Base-by-base conservation (phyloP, 2,797 vertebrate genomes). In the Pangasius krempfi region DNA sequence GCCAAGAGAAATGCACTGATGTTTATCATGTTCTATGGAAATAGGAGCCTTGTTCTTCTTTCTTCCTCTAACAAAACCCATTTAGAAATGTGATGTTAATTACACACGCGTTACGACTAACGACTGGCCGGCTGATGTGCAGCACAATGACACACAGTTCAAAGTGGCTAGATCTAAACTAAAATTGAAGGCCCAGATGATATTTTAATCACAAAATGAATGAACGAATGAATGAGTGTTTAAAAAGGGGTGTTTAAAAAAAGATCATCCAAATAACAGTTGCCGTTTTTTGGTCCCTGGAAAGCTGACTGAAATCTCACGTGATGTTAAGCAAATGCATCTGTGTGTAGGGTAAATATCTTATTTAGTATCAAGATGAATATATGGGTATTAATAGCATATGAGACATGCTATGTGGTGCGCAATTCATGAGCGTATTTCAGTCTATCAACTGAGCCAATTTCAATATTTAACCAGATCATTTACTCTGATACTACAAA, bases 1-100 rank as follows among this genome's bases (percentile, higher is more conserved):
- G 94, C 94, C 94, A 94, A 94, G 92, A 89, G 89, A 89, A 96
- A 95, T 94, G 94, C 94, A 93, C 94, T 94, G 94, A 95, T 95
- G 93, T 96, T 95, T 95, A 95, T 96, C 93, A 92, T 91, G 92
- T 93, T 92, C 88, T 68, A 87, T 86, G 92, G 93, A 94, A 92
- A 93, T 91, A 85, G 92, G 93, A 93, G 94, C 91, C 87, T 88
- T 88, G 84, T 83, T 80, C 89, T 91, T 93, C 93, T 93, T 92
- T 93, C 90, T 92, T 87, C 89, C 82, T 86, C 83, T 79, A 84
- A 87, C 52, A 52, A 86, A 88, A 86, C 85, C 70, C 66, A 86
- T 92, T 91, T 90, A 68, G 76, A 85, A 78, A 78, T 87, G 50
- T 80, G 86, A 87, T 89, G 82, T 85, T 88, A 92, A 91, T 90